Percentiles rank a stretch among this genome's conserved stretches.
phyloP scores from a whole-genome alignment of 2,888 invertebrate species.

The Aleiodes leptofemur region DNA sequence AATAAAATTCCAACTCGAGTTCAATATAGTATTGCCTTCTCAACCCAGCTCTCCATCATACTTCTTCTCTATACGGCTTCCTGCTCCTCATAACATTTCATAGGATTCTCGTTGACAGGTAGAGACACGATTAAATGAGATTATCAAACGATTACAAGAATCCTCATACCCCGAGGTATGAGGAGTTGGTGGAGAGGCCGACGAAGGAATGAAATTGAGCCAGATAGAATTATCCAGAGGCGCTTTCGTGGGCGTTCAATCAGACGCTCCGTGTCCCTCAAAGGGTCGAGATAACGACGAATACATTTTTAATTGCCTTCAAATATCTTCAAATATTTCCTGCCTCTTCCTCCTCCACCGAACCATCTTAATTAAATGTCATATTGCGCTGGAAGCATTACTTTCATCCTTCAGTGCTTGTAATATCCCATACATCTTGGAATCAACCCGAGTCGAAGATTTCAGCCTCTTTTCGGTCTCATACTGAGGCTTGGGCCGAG shows the following conservation, averaged over 20 bases:
- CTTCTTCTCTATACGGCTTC: too few species aligned
- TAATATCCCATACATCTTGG: not conserved
- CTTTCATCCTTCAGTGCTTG: constrained; percentile 30
- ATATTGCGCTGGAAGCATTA: constrained; percentile 65
- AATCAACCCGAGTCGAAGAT: too few species aligned
- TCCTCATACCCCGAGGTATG: constrained; percentile 54
- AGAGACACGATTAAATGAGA: constrained; percentile 69
- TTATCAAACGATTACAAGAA: constrained; percentile 74
- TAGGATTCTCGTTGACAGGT: too few species aligned
- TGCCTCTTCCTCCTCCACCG: constrained; percentile 57
- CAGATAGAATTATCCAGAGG: constrained; percentile 42
- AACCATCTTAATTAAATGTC: constrained; percentile 73
- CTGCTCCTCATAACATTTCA: constrained; percentile 38
- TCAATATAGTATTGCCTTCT: too few species aligned
- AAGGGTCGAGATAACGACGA: constrained; percentile 70
- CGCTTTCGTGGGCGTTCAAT: constrained; percentile 64
- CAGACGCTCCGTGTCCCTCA: constrained; percentile 63
- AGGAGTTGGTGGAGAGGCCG: constrained; percentile 35
- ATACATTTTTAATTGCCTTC: constrained; percentile 75
- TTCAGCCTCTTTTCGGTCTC: too few species aligned
- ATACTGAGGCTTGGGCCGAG: too few species aligned
- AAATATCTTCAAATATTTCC: constrained; percentile 67
- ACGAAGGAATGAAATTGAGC: constrained; percentile 42
- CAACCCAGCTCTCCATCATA: too few species aligned
- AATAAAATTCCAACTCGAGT: too few species aligned